Evolutionary conservation across 53 echinoderm and acorn worm genomes (phyloP).

Genomic region (Echinometra lucunter): DNA sequence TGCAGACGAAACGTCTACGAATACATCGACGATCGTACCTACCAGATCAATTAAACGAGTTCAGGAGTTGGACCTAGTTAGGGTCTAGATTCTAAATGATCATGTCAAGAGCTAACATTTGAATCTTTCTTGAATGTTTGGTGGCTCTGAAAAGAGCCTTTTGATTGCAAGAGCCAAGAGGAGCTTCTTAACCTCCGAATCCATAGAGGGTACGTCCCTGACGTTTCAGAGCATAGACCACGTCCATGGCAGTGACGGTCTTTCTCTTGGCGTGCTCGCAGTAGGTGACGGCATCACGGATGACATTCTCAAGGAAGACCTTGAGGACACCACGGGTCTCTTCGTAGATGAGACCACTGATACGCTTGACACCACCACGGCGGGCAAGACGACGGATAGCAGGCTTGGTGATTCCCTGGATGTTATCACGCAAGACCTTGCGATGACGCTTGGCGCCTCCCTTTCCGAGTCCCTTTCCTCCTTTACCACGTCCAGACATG

Average conservation of each 20-base stretch:
- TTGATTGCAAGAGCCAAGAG: background rate
- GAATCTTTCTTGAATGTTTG: conserved; percentile 64
- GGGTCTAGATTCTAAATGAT: too few species aligned
- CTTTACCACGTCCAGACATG: conserved; percentile 98
- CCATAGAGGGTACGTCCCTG: conserved; percentile 98
- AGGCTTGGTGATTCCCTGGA: conserved; percentile 98
- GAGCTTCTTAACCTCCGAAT: conserved; percentile 84
- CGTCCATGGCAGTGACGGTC: conserved; percentile 99
- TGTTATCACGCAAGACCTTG: conserved; percentile 97
- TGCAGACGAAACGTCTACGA: too few species aligned
- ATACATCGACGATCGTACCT: too few species aligned
- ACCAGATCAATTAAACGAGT: too few species aligned
- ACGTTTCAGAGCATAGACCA: conserved; percentile 96
- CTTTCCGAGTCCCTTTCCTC: conserved; percentile 98
- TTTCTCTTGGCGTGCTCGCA: conserved; percentile 99
- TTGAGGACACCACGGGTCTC: conserved; percentile 97
- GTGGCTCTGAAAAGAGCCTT: conserved; percentile 73
- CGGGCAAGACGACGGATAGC: conserved; percentile 98
- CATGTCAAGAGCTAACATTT: background rate
- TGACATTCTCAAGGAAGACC: conserved; percentile 99
- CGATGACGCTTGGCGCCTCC: conserved; percentile 99
- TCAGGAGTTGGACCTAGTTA: too few species aligned
- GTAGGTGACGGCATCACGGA: conserved; percentile 99
- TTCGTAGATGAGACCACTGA: conserved; percentile 97
- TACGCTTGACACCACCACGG: conserved; percentile 97